Conservation (phyloP, 1,140 invertebrate genomes). For the Drosophila nikananu region DNA sequence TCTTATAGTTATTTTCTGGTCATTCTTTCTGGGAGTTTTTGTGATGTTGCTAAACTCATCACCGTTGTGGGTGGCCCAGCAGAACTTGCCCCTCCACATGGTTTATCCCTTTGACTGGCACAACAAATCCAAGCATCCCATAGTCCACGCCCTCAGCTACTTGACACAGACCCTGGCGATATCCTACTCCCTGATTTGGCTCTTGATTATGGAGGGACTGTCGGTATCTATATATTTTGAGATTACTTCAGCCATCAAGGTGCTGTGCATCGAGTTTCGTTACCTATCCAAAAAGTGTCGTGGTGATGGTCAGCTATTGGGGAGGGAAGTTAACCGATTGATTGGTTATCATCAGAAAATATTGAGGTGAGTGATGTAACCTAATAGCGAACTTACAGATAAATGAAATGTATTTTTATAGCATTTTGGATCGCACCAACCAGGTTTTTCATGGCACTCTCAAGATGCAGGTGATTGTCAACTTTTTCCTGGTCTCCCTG, state of each 20-base stretch:
- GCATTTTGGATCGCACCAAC: constrained; percentile 45
- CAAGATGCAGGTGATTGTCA: constrained; percentile 40
- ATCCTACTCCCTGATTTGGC: constrained; percentile 4
- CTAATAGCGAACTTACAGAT: no score
- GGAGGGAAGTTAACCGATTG: background rate
- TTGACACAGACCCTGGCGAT: constrained; percentile 6
- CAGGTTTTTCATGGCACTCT: constrained; percentile 42
- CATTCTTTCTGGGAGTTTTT: constrained; percentile 19
- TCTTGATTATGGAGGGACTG: constrained; percentile 19
- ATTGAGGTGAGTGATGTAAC: constrained; percentile 6
- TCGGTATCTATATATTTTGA: constrained; percentile 26
- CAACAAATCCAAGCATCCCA: constrained; percentile 23
- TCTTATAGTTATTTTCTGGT: background rate
- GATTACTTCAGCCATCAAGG: constrained; percentile 30
- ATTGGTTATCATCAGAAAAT: constrained; percentile 38
- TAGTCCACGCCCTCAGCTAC: constrained; percentile 12
- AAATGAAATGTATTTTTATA: background rate
- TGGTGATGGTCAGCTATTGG: background rate
- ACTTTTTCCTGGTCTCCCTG: constrained; percentile 39
- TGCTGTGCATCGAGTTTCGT: constrained; percentile 45
- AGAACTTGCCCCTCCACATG: constrained; percentile 42
- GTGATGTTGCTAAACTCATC: background rate
- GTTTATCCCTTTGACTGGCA: constrained; percentile 43
- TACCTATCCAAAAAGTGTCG: background rate
- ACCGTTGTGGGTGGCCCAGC: constrained; percentile 36